Percentiles rank a stretch among this genome's conserved stretches.
phyloP scores from a whole-genome alignment of 2,888 invertebrate genomes.

The Euzophera pinguis region DNA sequence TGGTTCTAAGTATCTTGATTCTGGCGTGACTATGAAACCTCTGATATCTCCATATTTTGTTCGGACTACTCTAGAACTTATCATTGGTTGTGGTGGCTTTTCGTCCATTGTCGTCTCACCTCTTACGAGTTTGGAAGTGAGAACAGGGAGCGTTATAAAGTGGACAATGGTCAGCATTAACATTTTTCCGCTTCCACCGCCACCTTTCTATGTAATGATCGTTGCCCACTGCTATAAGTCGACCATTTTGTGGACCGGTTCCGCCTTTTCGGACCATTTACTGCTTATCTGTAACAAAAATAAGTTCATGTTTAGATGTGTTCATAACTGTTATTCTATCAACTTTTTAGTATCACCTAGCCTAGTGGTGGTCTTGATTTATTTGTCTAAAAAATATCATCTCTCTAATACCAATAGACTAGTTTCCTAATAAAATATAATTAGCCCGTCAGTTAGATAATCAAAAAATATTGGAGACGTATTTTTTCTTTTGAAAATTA shows the following conservation, averaged over 20 bases:
- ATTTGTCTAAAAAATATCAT: no score
- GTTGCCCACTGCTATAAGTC: constrained; percentile 65
- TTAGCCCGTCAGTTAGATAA: no score
- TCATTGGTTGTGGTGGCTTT: constrained; percentile 66
- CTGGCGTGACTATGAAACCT: constrained; percentile 90
- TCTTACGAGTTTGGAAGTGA: constrained; percentile 63
- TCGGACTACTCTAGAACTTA: constrained; percentile 90
- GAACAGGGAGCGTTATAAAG: constrained; percentile 73
- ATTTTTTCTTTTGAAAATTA: no score
- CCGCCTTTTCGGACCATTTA: constrained; percentile 50
- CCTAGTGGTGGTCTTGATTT: no score
- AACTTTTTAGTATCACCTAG: no score
- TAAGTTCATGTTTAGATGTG: not conserved
- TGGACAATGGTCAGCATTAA: constrained; percentile 64
- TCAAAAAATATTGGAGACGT: no score
- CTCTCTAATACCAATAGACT: no score
- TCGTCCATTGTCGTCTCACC: constrained; percentile 76
- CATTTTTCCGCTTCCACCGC: constrained; percentile 67
- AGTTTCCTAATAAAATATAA: no score
- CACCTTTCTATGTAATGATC: constrained; percentile 53
- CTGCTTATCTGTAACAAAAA: constrained; percentile 63
- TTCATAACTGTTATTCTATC: not conserved
- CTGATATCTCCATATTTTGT: constrained; percentile 94
- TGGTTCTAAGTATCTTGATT: constrained; percentile 89
- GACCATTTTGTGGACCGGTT: constrained; percentile 54